A percentile compares a stretch with the other conserved stretches of the same genome.
Conservation (phyloP, 2,888 invertebrate species). For the Chydorus sphaericus region DNA sequence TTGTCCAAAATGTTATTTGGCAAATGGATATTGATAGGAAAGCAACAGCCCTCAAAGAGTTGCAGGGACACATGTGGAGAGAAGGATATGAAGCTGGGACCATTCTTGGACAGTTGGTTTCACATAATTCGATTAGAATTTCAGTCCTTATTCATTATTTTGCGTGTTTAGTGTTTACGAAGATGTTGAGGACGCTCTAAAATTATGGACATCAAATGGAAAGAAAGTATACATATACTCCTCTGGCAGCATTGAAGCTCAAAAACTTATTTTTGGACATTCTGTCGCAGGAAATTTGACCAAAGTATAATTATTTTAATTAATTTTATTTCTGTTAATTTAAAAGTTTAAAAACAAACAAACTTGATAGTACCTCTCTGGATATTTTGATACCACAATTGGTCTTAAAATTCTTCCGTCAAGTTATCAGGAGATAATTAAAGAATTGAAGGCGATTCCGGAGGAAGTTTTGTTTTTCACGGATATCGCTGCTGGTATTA, state of each 20-base stretch:
- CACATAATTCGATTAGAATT: not conserved
- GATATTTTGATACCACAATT: constrained; percentile 72
- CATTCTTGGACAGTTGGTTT: constrained; percentile 62
- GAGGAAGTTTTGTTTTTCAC: constrained; percentile 70
- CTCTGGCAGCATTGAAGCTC: constrained; percentile 79
- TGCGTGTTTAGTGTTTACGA: constrained; percentile 73
- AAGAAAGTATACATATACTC: constrained; percentile 72
- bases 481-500: constrained; percentile 60
- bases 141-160: not conserved
- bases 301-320: constrained; percentile 29
- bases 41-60: constrained; percentile 57
- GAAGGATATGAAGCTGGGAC: constrained; percentile 63
- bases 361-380: constrained; percentile 42
- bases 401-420: constrained; percentile 61
- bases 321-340: constrained; percentile 17
- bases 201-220: constrained; percentile 51
- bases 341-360: constrained; percentile 11
- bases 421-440: constrained; percentile 64
- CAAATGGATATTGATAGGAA: constrained; percentile 71
- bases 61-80: constrained; percentile 85
- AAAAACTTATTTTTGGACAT: constrained; percentile 68
- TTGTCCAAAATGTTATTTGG: constrained; percentile 52
- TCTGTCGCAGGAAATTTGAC: constrained; percentile 61
- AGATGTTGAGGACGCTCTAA: constrained; percentile 62
- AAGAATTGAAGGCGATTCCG: constrained; percentile 45